Conservation (phyloP, 2,797 vertebrate genomes). For the Siniperca obscura region DNA sequence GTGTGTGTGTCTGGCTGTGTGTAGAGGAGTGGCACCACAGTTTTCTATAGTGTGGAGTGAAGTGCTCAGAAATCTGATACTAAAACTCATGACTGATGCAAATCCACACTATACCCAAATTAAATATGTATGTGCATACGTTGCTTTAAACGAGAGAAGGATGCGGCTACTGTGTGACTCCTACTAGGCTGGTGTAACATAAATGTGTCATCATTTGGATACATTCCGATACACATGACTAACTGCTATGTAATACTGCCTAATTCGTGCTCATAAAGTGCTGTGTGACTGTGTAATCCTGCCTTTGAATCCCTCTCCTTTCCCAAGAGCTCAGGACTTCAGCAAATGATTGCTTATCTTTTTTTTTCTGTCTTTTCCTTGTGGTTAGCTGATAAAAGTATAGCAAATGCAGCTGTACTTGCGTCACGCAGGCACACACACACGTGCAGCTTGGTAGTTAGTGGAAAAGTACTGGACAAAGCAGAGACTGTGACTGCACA, state of each 20-base stretch:
- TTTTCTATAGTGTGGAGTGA: neutral
- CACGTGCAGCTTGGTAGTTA: constrained; percentile 10
- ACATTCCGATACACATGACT: constrained; percentile 8
- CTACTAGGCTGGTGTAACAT: neutral
- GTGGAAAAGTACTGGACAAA: constrained; percentile 74
- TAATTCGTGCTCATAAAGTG: constrained; percentile 1
- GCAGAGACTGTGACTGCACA: constrained; percentile 25
- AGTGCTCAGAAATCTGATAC: too few relatives aligned
- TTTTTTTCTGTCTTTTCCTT: constrained; percentile 4
- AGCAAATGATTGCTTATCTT: neutral
- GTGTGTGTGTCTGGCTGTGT: neutral
- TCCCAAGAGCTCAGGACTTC: constrained; percentile 9
- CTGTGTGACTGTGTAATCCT: constrained; percentile 8
- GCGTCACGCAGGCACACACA: constrained; percentile 8
- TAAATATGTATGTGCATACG: too few relatives aligned
- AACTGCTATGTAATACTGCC: neutral
- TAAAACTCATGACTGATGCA: too few relatives aligned
- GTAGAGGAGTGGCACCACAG: neutral
- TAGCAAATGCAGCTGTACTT: constrained; percentile 12
- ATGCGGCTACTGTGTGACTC: neutral
- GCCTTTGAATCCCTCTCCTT: neutral
- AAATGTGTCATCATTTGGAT: neutral
- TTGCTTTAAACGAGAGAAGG: neutral
- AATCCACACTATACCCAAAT: too few relatives aligned
- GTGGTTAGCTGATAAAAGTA: constrained; percentile 29